Percentiles rank a stretch among this genome's conserved stretches.
phyloP scores from a whole-genome alignment of 2,888 invertebrate species.

The Acleris literana region DNA sequence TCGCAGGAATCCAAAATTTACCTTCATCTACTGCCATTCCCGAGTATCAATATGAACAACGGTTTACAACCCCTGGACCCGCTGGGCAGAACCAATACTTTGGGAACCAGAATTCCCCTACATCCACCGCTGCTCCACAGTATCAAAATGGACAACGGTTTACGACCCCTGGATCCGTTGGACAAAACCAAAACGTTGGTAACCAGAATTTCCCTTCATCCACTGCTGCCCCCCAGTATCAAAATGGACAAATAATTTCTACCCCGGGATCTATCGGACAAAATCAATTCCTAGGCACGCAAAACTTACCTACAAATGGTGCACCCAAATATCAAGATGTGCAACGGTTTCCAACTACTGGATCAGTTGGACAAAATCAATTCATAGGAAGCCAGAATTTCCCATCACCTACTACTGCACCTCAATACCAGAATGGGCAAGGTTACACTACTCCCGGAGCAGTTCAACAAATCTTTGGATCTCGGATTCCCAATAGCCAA shows the following conservation, averaged over 20 bases:
- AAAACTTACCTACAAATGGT: background rate
- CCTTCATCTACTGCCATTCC: slow-evolving; percentile 10
- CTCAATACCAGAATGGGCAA: slow-evolving; percentile 20
- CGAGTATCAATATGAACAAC: slow-evolving; percentile 15
- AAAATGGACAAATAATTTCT: slow-evolving; percentile 3
- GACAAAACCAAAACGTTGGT: background rate
- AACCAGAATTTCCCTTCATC: slow-evolving; percentile 5
- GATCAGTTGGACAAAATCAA: background rate
- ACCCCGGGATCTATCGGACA: slow-evolving; percentile 1
- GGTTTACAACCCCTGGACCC: slow-evolving; percentile 1
- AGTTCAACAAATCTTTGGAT: background rate
- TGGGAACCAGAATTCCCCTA: background rate
- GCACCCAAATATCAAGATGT: background rate
- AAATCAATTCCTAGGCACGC: background rate
- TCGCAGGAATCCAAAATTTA: background rate
- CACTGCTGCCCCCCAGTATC: slow-evolving; percentile 13
- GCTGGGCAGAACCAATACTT: background rate
- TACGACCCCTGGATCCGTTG: background rate
- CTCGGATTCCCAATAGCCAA: no score
- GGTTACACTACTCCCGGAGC: slow-evolving; percentile 10
- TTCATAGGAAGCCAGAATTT: background rate
- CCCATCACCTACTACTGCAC: slow-evolving; percentile 7
- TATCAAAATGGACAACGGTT: slow-evolving; percentile 13
- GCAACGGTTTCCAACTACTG: background rate
- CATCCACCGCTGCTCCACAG: slow-evolving; percentile 12